phyloP scores from a whole-genome alignment of 2,113 vertebrate genomes.

The Porphyrio hochstetteri region DNA sequence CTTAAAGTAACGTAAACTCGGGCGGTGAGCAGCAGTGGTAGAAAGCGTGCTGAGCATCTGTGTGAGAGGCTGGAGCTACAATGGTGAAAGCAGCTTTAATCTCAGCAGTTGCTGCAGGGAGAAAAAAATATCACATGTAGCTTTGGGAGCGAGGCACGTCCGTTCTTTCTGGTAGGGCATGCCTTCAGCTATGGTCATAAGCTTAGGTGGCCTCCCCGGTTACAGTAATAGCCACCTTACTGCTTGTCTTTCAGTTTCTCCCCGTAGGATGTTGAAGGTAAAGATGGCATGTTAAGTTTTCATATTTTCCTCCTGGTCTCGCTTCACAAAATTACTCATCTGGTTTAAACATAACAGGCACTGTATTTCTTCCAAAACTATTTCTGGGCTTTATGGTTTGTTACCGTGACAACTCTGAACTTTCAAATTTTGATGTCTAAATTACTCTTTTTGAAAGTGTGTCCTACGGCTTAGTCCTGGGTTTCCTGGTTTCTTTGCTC shows the following conservation, averaged over 20 bases:
- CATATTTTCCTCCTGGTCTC: background rate
- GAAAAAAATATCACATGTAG: rapidly evolving
- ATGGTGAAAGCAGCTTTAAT: background rate
- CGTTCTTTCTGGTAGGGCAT: background rate
- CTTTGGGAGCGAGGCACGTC: background rate
- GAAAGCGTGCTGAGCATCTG: background rate
- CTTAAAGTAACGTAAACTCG: background rate
- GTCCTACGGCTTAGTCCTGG: background rate
- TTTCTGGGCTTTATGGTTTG: background rate
- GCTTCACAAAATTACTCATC: background rate
- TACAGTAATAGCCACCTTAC: background rate
- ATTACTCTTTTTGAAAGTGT: background rate
- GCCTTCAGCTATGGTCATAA: background rate
- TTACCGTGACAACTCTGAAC: background rate
- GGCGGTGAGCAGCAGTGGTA: background rate
- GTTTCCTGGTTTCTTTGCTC: background rate
- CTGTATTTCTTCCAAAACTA: background rate
- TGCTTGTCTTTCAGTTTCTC: background rate
- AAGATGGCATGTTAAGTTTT: background rate
- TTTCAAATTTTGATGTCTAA: background rate
- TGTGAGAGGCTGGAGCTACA: background rate
- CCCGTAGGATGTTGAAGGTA: background rate
- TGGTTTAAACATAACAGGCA: background rate
- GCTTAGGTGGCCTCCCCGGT: background rate
- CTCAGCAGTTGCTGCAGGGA: background rate